Evolutionary conservation across 2,888 invertebrate genomes (phyloP).

Genomic region (Lathronympha strigana): DNA sequence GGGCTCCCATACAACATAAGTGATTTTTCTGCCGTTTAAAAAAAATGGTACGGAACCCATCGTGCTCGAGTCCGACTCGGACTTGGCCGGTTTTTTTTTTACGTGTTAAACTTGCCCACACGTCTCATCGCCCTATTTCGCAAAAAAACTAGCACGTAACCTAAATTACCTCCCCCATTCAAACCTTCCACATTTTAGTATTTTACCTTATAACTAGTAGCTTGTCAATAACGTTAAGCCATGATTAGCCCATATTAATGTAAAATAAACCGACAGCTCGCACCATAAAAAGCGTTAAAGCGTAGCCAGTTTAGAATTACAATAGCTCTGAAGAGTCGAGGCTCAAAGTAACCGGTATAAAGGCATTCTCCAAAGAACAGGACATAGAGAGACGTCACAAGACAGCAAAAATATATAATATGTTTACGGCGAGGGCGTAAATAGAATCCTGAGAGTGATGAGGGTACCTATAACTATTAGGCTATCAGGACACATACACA

Average conservation of each 20-base stretch:
- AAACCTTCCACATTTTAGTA: slow-evolving; percentile 8
- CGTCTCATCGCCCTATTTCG: background rate
- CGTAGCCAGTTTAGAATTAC: background rate
- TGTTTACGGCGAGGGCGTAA: too few relatives aligned
- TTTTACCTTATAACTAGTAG: slow-evolving; percentile 4
- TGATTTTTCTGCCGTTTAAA: too few relatives aligned
- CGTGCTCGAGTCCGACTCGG: too few relatives aligned
- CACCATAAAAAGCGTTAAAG: slow-evolving; percentile 10
- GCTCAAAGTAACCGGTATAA: background rate
- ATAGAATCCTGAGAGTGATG: too few relatives aligned
- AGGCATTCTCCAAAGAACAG: too few relatives aligned
- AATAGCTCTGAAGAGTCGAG: background rate
- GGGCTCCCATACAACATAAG: too few relatives aligned
- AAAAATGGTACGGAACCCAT: too few relatives aligned
- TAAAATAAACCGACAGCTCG: slow-evolving; percentile 14
- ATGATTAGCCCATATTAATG: slow-evolving; percentile 20
- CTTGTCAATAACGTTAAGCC: slow-evolving; percentile 5
- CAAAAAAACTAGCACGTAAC: background rate
- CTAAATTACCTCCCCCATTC: slow-evolving; percentile 10
- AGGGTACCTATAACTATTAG: too few relatives aligned
- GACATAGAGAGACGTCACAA: too few relatives aligned
- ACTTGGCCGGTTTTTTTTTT: background rate
- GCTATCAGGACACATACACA: too few relatives aligned
- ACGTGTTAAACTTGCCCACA: background rate
- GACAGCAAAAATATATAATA: too few relatives aligned